Evolutionary conservation across 2,797 vertebrate species (phyloP), one percentile per base, ranked within the genome.

Genomic region (Myioborus miniatus): DNA sequence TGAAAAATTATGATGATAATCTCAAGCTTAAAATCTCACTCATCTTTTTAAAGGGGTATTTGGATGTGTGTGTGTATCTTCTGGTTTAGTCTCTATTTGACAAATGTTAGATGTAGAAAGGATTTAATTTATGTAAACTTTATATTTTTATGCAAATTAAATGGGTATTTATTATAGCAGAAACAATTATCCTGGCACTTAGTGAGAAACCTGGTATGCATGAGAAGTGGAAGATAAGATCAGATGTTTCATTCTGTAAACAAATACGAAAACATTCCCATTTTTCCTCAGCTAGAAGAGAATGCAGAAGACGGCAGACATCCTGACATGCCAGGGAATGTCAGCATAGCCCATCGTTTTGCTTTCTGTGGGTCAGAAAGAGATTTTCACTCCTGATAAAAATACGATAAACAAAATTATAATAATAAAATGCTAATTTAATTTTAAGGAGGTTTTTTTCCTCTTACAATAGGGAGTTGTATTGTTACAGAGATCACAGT

Each of bases 61-160:
- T 97, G 93, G 86, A 75, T 93, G 50, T 94, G 65, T 91, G 87
- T 97, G 49, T 93, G 64, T 93, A 81, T 83, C 46, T 97, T 96
- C 79, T 44, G 52, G 69, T 97, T 94, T 93, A 93, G 95, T 85
- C 85, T 96, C 89, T 96, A 92, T 97, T 97, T 97, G 97, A 98
- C 90, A 96, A 82, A 97, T 86, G 87, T 94, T 97, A 97, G 97
- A 94, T 96, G 94, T 68, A 97, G 94, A 97, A 96, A 96, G 84
- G 43, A 96, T 97, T 98, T 98, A 97, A 98, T 98, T 98, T 98
- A 97, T 97, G 97, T 97, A 97, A 98, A 98, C 97, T 97, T 97
- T 97, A 97, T 97, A 97, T 98, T 98, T 98, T 97, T 98, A 98
- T 98, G 98, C 97, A 98, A 98, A 98, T 97, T 93, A 97, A 97